Evolutionary conservation across 2,113 vertebrate genomes (phyloP).

Genomic region (Aythya baeri): DNA sequence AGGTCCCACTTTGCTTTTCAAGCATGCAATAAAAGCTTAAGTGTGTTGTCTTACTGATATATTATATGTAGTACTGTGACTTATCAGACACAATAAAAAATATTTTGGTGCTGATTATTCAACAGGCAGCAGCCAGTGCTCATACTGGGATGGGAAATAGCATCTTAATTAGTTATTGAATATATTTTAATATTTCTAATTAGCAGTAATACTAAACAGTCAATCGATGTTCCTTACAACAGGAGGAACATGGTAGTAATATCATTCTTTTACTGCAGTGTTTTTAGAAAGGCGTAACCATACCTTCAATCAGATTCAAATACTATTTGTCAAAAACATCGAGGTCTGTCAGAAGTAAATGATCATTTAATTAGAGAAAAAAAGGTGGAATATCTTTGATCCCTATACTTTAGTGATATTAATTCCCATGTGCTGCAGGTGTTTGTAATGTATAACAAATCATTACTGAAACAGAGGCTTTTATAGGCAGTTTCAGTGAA

Average conservation of each 20-base stretch:
- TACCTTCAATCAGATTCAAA: slow-evolving; percentile 73
- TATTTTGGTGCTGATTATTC: slow-evolving; percentile 23
- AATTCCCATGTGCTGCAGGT: slow-evolving; percentile 62
- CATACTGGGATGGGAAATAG: slow-evolving; percentile 4
- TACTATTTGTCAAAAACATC: slow-evolving; percentile 71
- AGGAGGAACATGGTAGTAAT: slow-evolving; percentile 53
- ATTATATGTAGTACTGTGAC: not conserved
- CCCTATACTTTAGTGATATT: slow-evolving; percentile 69
- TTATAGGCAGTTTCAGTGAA: slow-evolving; percentile 29
- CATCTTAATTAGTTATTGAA: slow-evolving; percentile 61
- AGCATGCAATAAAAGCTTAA: not conserved
- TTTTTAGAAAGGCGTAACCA: slow-evolving; percentile 71
- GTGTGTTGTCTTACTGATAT: not conserved
- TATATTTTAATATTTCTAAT: slow-evolving; percentile 61
- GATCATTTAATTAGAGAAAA: slow-evolving; percentile 64
- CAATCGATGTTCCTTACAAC: slow-evolving; percentile 49
- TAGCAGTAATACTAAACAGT: slow-evolving; percentile 48
- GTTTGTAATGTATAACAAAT: slow-evolving; percentile 60
- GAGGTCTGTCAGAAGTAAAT: slow-evolving; percentile 71
- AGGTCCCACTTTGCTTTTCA: slow-evolving; percentile 5
- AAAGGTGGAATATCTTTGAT: slow-evolving; percentile 70
- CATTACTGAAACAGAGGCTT: slow-evolving; percentile 53
- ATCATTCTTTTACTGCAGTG: slow-evolving; percentile 62
- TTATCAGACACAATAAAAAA: slow-evolving; percentile 36
- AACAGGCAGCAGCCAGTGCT: slow-evolving; percentile 15